Evolutionary conservation across 2,113 vertebrate species (phyloP), one percentile per base, ranked within the genome.

Genomic region (Phylloscopus trochiloides): DNA sequence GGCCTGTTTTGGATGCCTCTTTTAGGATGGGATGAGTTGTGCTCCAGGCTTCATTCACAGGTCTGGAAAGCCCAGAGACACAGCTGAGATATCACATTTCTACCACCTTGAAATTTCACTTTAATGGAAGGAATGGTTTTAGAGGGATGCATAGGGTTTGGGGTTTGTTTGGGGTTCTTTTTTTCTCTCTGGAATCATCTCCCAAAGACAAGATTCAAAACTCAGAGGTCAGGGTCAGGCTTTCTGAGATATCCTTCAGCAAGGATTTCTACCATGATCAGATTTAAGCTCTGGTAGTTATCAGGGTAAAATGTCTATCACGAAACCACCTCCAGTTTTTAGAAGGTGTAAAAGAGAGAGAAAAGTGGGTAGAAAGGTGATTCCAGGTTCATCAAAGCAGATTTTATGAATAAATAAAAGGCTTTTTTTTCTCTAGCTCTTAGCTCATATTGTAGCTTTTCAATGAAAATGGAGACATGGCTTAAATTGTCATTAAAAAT

Each of bases 81-180:
- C 19, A 72, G 4, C 16, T 52, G 59, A 80, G 31, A 25, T 24
- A 9, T 1, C 16, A 29, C 31, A 52, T 13, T 16, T 50, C 14
- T 20, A 3, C 8, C 45, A 71, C 25, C 52, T 62, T 54, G 34
- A 89, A 63, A 77, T 87, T 71, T 77, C 78, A 19, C 16, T 80
- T 57, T 45, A 3, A 4, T 70, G 5, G 14, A 10, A 73, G 15
- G 32, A 74, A 73, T 19, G 34, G 6, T 47, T 52, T 80, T n/a
- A 47, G 25, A 54, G 3, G 21, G 9, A 42, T 13, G 11, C 7
- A 19, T 1, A 62, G 8, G 1, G 8, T 5, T 19, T 34, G 4
- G n/a, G 11, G 14, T 7, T 75, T 45, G 19, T 29, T 38, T 51
- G n/a, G 7, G 0, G 0, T 7, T 20, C 50, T 4, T 9, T 7